Percentiles rank a stretch among this genome's conserved stretches.
Conservation (phyloP, 2,888 invertebrate species). For the Dexiosoma caninum region DNA sequence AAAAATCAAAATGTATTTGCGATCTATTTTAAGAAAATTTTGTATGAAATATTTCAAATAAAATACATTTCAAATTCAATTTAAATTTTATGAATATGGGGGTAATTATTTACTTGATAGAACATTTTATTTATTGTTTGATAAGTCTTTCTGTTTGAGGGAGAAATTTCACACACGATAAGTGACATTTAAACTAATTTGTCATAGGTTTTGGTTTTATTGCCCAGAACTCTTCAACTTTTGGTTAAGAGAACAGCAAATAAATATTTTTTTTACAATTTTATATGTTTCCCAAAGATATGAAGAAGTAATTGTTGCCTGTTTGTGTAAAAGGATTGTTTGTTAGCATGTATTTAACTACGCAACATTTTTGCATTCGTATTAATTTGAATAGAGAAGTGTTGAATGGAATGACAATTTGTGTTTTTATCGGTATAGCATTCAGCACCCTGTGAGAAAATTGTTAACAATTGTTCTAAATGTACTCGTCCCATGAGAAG, state of each 20-base stretch:
- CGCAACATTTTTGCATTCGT: background rate
- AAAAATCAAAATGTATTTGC: too few relatives aligned
- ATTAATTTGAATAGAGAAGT: background rate
- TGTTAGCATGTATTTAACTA: background rate
- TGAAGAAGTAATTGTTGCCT: slow-evolving; percentile 30
- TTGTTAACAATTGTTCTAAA: too few relatives aligned
- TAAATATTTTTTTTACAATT: background rate
- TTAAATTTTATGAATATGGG: too few relatives aligned
- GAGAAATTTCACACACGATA: background rate
- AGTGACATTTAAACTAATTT: background rate
- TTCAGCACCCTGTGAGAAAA: too few relatives aligned
- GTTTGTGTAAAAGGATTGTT: background rate
- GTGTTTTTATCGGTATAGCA: too few relatives aligned
- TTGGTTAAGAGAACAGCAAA: too few relatives aligned
- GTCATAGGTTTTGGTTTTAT: background rate
- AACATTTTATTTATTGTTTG: slow-evolving; percentile 17
- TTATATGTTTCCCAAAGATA: slow-evolving; percentile 48
- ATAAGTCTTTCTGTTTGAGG: background rate
- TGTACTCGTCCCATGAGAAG: too few relatives aligned
- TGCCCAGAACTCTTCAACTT: background rate
- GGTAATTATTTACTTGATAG: slow-evolving; percentile 30
- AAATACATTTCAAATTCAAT: too few relatives aligned
- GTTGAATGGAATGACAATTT: too few relatives aligned
- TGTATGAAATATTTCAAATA: too few relatives aligned
- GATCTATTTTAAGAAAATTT: too few relatives aligned